Base-by-base conservation (phyloP, 23 tunicate genomes). In the Trididemnum nubilum region DNA sequence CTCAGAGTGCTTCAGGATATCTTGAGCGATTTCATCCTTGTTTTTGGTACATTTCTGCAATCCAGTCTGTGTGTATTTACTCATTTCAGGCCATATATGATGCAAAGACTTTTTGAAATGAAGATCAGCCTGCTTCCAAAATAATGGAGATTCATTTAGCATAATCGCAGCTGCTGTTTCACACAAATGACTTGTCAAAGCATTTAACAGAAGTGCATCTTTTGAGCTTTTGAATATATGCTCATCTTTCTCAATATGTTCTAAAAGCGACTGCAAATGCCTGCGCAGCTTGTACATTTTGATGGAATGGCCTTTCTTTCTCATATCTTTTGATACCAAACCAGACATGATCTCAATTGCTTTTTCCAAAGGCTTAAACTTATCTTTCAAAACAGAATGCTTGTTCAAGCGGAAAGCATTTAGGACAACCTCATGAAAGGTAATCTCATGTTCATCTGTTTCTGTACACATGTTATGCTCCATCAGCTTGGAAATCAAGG, bases 381-480 rank as follows among this genome's bases (percentile, higher is more conserved):
- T 33, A 44, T 54, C 37, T 19, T 73, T 38, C 58, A 9, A 9
- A 2, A 77, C 2, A 4, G 66, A 4, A 38, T 38, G 74, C 5
- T 24, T 30, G 79, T 33, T 78, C 39, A 79, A 35, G 33, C 84
- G 58, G 52, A 85, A 85, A 21, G 90, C 71, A 58, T 79, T 82
- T 27, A 54, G 59, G 21, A 85, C 77, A 19, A 85, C 90, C 37
- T 85, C 90, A 51, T 85, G 90, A 64, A 78, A 85, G 51, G 65
- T 69, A 51, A 85, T 70, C 25, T 80, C 83, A 1, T 64, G 31
- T 25, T 83, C 80, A 49, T 83, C 87, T 19, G 79, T 52, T 54
- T 72, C 80, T 1, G 77, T 64, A 34, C 83, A 85, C 72, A 78
- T 63, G 33, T 37, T 71, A 73, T 83, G 50, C 18, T 85, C 84